These are phyloP conservation scores for Holothuria leucospilota DNA, from an alignment of 53 echinoderm and acorn worm species.

Conservation along the genomic window DNA sequence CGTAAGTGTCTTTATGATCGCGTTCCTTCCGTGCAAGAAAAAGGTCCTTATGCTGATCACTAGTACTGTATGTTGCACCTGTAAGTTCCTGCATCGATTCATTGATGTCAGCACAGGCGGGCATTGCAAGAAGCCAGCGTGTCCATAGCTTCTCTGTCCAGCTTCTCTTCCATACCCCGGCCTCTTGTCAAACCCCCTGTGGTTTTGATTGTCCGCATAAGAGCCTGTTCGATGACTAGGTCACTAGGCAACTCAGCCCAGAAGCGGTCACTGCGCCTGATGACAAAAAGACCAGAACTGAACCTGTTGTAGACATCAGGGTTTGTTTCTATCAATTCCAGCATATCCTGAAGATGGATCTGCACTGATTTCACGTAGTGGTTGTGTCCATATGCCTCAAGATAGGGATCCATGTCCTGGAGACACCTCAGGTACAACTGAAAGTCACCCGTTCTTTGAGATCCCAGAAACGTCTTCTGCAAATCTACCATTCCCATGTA, in stretches of 20 bases:
- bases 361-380: constrained; percentile 14
- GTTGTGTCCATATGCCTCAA: constrained; percentile 41
- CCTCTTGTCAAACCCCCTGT: constrained; percentile 50
- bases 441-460: constrained; percentile 43
- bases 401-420: constrained; percentile 32
- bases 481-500: constrained; percentile 56
- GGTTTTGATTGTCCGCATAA: constrained; percentile 49
- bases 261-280: constrained; percentile 23
- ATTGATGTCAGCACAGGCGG: constrained; percentile 48
- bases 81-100: constrained; percentile 45
- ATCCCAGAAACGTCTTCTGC: not conserved
- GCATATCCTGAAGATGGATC: constrained; percentile 1
- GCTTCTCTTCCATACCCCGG: constrained; percentile 33
- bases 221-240: constrained; percentile 36
- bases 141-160: constrained; percentile 9
- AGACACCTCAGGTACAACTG: constrained; percentile 31
- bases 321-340: not conserved
- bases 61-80: not conserved
- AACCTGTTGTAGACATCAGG: constrained; percentile 18
- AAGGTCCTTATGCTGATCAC: constrained; percentile 45
- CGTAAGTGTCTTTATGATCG: constrained; percentile 12
- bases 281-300: constrained; percentile 15
- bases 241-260: constrained; percentile 49
- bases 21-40: not conserved
- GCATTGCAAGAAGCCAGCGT: constrained; percentile 37